Base-by-base conservation (phyloP, 2,888 invertebrate genomes). In the Leucozona laternaria region DNA sequence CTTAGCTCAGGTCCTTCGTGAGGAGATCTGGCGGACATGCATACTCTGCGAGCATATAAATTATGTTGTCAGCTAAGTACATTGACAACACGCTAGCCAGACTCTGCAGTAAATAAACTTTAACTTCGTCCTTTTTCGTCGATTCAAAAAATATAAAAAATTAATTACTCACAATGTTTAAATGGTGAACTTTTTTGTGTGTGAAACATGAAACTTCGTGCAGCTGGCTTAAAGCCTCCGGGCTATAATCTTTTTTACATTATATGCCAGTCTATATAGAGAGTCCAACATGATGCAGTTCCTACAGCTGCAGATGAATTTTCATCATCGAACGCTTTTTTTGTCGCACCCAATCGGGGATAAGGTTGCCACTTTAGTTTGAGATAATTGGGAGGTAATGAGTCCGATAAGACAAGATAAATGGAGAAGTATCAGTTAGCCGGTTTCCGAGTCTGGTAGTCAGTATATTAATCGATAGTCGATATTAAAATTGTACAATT, bases 121-220 rank as follows among this genome's bases (percentile, higher is more conserved):
- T 55, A 72, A 77, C 37, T 73, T 71, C n/a, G 68, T 25, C 25
- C 28, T 11, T 40, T 53, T 22, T n/a, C 17, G n/a, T 45, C 57
- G 15, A 5, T 55, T 62, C 31, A 22, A n/a, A 28, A 40, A 50
- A 58, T n/a, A n/a, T 55, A 40, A 40, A 62, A 77, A 72, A 85
- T 77, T 80, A 85, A 80, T 85, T 80, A 85, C 80, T 72, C 64
- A 58, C 31, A 48, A 57, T 40, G 48, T 64, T 25, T 25, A 53
- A 28, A 50, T 50, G 13, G 4, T 15, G 22, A 25, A 6, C 6
- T 15, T 31, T 17, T 76, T 2, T 5, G 17, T 57, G 48, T n/a
- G n/a, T n/a, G n/a, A n/a, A n/a, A n/a, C n/a, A n/a, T n/a, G n/a
- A 6, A 17, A 4, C 4, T 28, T 48, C 50, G 15, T 40, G 45